These are phyloP conservation scores for Coilia nasus DNA, from an alignment of 2,797 vertebrate species.

Conservation along the genomic window DNA sequence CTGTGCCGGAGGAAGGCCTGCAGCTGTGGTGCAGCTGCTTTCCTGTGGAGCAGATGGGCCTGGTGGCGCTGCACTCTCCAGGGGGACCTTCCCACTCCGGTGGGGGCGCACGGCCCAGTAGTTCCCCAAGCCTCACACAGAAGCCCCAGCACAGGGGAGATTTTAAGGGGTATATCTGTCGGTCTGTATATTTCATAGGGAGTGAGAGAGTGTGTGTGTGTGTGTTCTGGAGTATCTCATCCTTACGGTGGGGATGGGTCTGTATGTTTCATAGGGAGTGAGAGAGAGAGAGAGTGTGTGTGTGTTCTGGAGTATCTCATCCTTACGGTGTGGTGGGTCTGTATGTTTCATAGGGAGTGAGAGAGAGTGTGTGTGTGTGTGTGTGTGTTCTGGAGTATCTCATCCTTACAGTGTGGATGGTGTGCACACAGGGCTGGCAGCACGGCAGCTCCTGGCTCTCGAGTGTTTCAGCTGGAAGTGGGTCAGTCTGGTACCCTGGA, in stretches of 20 bases:
- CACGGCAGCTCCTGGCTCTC: neutral
- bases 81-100: neutral
- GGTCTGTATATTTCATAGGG: conserved; percentile 5
- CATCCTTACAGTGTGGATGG: neutral
- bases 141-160: neutral
- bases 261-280: no score
- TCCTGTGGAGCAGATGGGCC: conserved; percentile 60
- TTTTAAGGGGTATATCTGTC: neutral
- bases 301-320: no score
- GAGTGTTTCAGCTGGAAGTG: conserved; percentile 22
- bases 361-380: neutral
- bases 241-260: neutral
- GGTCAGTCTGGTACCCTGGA: conserved; percentile 18
- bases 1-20: conserved; percentile 47
- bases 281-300: no score
- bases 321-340: no score
- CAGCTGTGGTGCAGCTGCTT: conserved; percentile 60
- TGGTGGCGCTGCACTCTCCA: neutral
- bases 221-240: neutral
- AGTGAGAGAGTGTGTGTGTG: neutral
- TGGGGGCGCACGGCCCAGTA: neutral
- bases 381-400: conserved; percentile 1
- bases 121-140: neutral
- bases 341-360: no score
- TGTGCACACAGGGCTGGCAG: neutral